Conservation (phyloP, 2,888 invertebrate genomes). For the Hemaris fuciformis region DNA sequence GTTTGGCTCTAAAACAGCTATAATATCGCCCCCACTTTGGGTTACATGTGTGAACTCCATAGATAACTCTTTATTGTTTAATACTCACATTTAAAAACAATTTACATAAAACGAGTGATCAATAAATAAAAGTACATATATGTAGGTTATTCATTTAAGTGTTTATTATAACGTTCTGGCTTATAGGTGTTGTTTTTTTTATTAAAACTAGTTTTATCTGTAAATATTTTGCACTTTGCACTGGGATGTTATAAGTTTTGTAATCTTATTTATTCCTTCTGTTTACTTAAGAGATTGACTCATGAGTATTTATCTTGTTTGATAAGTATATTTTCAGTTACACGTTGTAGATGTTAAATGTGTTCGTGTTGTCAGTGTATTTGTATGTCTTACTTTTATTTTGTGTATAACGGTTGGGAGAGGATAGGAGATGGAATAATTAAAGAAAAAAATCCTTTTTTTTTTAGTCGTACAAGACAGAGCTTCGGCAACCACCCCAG, state of each 20-base stretch:
- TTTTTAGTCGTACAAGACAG: constrained; percentile 66
- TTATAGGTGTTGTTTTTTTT: neutral
- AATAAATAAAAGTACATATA: too few species aligned
- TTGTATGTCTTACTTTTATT: neutral
- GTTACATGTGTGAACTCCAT: too few species aligned
- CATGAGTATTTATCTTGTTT: neutral
- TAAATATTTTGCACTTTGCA: neutral
- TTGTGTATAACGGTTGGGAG: neutral
- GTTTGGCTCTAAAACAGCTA: too few species aligned
- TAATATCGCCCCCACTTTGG: too few species aligned
- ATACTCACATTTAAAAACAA: too few species aligned
- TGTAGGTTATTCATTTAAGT: neutral
- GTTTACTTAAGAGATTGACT: neutral
- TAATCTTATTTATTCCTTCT: neutral
- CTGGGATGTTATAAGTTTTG: neutral
- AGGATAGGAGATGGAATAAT: neutral
- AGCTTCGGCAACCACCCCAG: constrained; percentile 56
- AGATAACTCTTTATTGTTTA: too few species aligned
- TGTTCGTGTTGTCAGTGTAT: neutral
- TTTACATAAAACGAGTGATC: too few species aligned
- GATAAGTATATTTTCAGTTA: neutral
- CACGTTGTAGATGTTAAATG: neutral
- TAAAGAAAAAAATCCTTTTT: constrained; percentile 28
- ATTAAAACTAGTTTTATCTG: neutral
- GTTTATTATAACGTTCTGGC: neutral